Evolutionary conservation across 2,113 vertebrate species (phyloP), one percentile per base, ranked within the genome.

Genomic region (Thamnophis sirtalis): DNA sequence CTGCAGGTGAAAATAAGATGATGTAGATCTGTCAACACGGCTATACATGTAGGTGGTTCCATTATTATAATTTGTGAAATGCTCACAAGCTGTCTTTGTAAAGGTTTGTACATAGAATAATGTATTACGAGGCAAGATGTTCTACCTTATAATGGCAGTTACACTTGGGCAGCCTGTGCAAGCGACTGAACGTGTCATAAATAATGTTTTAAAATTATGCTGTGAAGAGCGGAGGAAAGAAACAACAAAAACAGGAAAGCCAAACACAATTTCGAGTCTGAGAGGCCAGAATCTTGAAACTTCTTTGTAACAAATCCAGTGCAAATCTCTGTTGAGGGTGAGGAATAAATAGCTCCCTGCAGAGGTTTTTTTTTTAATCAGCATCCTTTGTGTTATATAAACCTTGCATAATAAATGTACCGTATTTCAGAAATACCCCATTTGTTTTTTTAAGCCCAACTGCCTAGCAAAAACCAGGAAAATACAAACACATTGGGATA

Each of bases 1-100:
- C 93, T 95, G 96, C 96, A 97, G 95, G 96, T 98, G 97, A 98
- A 98, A 98, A 97, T 97, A 97, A 97, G 95, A 97, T 96, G 96
- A 97, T 96, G 94, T 94, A 97, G 94, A 96, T 96, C 96, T 97
- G 97, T 96, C 95, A 96, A 95, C 96, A 97, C 95, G 96, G 96
- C 97, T 94, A 95, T 96, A 96, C 94, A 96, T 94, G 95, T 95
- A 96, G 96, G 96, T 96, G 96, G 96, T 96, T 97, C 95, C 95
- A 97, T 97, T 97, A 96, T 96, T 97, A 94, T 96, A 96, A 96
- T 97, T 97, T 97, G 96, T 96, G 96, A 97, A 98, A 96, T 95
- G 94, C 96, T 97, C 96, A 92, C 95, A 96, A 96, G 96, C 94
- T 97, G 95, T 96, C 96, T 97, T 95, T 93, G 94, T 95, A 96